Conservation (phyloP, 35 echinoderm and acorn worm genomes). For the Patiria miniata region DNA sequence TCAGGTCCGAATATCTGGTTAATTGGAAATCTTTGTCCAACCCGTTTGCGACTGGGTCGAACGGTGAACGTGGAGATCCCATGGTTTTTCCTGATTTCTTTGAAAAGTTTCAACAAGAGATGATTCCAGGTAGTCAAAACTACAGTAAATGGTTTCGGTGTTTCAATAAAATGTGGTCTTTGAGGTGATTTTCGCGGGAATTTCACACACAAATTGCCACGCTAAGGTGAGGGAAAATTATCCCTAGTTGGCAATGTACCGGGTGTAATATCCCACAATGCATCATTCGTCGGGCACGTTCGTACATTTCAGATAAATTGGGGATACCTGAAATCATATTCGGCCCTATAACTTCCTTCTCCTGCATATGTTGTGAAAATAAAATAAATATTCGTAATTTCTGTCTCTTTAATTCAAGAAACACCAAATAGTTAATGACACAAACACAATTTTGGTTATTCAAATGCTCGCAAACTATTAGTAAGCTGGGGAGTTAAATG, state of each 20-base stretch:
- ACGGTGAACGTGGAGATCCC: slow-evolving; percentile 27
- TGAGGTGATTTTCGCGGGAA: slow-evolving; percentile 2
- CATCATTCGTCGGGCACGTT: slow-evolving; percentile 9
- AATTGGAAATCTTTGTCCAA: slow-evolving; percentile 90
- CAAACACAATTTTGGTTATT: not conserved
- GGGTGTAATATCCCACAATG: slow-evolving; percentile 4
- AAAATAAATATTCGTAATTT: not conserved
- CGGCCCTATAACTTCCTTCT: not conserved
- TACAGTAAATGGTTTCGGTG: not conserved
- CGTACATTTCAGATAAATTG: not conserved
- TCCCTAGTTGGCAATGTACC: slow-evolving; percentile 6
- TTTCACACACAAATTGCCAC: slow-evolving; percentile 20
- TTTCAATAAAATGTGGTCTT: not conserved
- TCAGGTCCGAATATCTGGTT: slow-evolving; percentile 86
- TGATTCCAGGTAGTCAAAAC: not conserved
- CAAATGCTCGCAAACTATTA: not conserved
- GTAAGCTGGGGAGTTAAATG: not conserved
- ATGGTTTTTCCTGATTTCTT: not conserved
- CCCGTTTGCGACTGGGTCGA: slow-evolving; percentile 92
- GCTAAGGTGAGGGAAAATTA: not conserved
- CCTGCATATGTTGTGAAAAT: not conserved
- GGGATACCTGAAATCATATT: not conserved
- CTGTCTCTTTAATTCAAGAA: not conserved
- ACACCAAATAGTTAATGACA: not conserved
- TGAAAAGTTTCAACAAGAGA: not conserved